These are phyloP conservation scores for Diplosoma virens DNA, from an alignment of 23 tunicate genomes.

Conservation along the genomic window DNA sequence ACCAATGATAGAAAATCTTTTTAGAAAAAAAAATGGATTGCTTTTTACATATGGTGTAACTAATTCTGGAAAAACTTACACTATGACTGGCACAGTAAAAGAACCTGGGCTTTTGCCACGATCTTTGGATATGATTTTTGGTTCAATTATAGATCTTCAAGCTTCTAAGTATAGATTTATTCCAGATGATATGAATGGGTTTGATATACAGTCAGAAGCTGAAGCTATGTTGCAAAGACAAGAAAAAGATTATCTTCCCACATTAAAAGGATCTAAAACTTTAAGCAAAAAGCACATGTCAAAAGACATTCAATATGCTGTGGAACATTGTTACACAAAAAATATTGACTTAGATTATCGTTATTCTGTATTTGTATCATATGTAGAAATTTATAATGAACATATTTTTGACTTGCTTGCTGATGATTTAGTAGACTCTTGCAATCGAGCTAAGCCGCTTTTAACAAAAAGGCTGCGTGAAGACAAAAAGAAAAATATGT, in stretches of 20 bases:
- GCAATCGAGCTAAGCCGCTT: constrained; percentile 51
- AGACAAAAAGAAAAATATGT: constrained; percentile 81
- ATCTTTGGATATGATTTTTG: constrained; percentile 93
- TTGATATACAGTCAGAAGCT: constrained; percentile 70
- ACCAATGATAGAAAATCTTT: constrained; percentile 73
- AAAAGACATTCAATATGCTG: constrained; percentile 49
- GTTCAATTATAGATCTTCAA: constrained; percentile 57
- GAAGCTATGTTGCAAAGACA: constrained; percentile 84
- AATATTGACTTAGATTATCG: constrained; percentile 72
- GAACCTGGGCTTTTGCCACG: constrained; percentile 94
- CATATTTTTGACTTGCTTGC: constrained; percentile 80
- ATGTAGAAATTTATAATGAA: constrained; percentile 95
- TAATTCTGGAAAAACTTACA: constrained; percentile 97
- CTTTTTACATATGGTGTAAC: constrained; percentile 99
- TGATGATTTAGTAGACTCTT: constrained; percentile 53
- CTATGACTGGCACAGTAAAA: constrained; percentile 96
- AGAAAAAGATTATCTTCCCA: constrained; percentile 68
- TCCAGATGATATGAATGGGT: constrained; percentile 85
- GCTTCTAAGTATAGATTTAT: constrained; percentile 87
- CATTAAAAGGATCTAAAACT: constrained; percentile 47
- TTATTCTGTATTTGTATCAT: constrained; percentile 94
- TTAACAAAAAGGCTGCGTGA: constrained; percentile 73
- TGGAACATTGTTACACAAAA: constrained; percentile 72
- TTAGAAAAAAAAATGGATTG: constrained; percentile 83
- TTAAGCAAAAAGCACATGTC: neutral